Base-by-base conservation (phyloP, 2,113 vertebrate species). In the Crocuta crocuta region DNA sequence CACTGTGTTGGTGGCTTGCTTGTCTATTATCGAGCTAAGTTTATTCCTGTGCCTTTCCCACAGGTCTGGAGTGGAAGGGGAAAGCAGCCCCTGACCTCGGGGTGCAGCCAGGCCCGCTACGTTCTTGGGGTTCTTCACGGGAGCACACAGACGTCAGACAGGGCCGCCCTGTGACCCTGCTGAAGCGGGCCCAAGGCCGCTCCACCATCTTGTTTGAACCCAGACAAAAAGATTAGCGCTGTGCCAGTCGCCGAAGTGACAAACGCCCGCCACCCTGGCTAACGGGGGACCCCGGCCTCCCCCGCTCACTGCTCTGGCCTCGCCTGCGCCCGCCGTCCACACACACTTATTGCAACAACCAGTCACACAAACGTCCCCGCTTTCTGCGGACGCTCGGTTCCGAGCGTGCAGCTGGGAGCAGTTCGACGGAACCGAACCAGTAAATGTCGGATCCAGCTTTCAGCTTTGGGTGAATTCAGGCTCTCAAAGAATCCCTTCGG, bases 131-230 rank as follows among this genome's bases (percentile, higher is more conserved):
- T 3, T 39, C 58, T 26, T 24, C 78, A 16, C 26, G 26, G 45
- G 28, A 9, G 50, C 35, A 7, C 39, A 19, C 1, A 5, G n/a
- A 63, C 61, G 0, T 28, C 50, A 55, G 90, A 81, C 70, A 39
- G 50, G 13, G 35, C 35, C 63, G 0, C 0, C 19, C 76, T 7
- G 24, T 31, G 58, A 5, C 28, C 10, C 0, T 0, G 7, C 8
- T 5, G 31, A 48, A n/a, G 23, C 28, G 10, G 45, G 39, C 26
- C n/a, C 39, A 16, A 13, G 53, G 15, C 0, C 71, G 1, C 35
- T 6, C 17, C 31, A 0, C 0, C 0, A 13, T 31, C 28, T 0
- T 1, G 10, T 23, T 10, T n/a, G 48, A 48, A 15, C 61, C 13
- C 8, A 39, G 45, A 21, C 5, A 17, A 23, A 45, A 10, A 26